Evolutionary conservation across 2,797 vertebrate species (phyloP).

Genomic region (Onychomys arenicola): DNA sequence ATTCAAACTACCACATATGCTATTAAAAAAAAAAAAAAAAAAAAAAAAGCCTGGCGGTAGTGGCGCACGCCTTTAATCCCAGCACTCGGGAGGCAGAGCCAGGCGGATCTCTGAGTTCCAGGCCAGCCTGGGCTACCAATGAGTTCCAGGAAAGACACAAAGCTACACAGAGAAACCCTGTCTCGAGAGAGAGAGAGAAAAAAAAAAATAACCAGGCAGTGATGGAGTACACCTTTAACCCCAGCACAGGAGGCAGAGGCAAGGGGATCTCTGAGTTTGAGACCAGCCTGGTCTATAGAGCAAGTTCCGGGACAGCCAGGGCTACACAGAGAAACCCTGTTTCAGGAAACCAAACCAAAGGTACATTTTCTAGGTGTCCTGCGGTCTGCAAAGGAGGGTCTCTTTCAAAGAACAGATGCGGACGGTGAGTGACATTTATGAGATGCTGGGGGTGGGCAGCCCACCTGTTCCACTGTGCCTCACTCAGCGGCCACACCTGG

Average conservation of each 20-base stretch:
- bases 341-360: not conserved
- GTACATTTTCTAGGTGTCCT: not conserved
- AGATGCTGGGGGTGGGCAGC: not conserved
- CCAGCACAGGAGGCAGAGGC: not conserved
- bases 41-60: not conserved
- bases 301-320: not conserved
- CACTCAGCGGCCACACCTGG: not conserved
- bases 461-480: not conserved
- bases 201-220: not conserved
- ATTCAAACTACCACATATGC: not conserved
- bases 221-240: not conserved
- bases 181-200: too few relatives aligned
- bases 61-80: not conserved
- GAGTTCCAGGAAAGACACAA: too few relatives aligned
- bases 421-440: not conserved
- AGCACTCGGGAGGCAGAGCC: not conserved
- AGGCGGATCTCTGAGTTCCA: not conserved
- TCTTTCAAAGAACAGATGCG: slow-evolving; percentile 13
- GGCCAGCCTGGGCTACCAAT: not conserved
- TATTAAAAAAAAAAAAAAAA: not conserved
- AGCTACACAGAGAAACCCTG: too few relatives aligned
- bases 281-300: not conserved
- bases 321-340: not conserved
- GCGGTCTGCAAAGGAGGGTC: not conserved
- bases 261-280: not conserved